Conservation (phyloP, 2,888 invertebrate species). For the Poecilus cupreus region DNA sequence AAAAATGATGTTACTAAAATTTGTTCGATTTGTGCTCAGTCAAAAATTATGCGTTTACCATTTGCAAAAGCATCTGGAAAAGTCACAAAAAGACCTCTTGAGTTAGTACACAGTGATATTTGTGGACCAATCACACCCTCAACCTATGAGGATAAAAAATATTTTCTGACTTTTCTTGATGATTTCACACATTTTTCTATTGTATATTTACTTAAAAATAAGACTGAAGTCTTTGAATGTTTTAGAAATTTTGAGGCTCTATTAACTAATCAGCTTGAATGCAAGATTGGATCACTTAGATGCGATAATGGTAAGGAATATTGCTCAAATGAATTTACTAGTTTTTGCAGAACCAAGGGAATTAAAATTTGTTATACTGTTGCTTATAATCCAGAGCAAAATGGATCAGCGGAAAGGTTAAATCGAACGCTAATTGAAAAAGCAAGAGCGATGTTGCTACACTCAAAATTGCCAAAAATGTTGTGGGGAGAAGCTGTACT, state of each 20-base stretch:
- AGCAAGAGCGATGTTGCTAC: conserved; percentile 60
- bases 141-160: background rate
- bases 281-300: background rate
- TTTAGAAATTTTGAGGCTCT: background rate
- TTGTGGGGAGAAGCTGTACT: conserved; percentile 68
- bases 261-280: background rate
- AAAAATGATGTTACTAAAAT: no score
- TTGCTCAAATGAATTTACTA: conserved; percentile 55
- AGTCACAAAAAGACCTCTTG: background rate
- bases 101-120: background rate
- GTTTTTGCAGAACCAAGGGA: conserved; percentile 64
- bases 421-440: conserved; percentile 66
- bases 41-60: no score
- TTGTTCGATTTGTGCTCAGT: no score
- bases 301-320: background rate
- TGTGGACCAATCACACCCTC: background rate
- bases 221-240: background rate
- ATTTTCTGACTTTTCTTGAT: background rate
- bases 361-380: conserved; percentile 67
- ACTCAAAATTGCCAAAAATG: conserved; percentile 65
- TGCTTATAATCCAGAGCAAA: conserved; percentile 66
- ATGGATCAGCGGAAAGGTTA: conserved; percentile 66
- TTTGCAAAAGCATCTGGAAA: no score
- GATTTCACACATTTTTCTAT: background rate
- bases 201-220: background rate